Base-by-base conservation (phyloP, 2,797 vertebrate species). In the Sebastes diploproa region DNA sequence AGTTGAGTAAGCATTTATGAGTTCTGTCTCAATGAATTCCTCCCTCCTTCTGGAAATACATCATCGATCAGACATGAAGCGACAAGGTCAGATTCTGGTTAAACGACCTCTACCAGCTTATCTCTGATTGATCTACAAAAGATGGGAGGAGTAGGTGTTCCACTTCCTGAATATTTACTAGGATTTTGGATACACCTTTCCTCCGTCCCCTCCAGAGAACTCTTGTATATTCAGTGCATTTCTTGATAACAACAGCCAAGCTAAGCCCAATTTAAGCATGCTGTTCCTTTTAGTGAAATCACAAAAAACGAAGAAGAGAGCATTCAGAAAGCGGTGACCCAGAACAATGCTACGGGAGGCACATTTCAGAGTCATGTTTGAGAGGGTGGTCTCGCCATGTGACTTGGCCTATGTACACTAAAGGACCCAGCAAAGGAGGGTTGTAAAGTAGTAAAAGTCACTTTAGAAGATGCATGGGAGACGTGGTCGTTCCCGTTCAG, bases 351-450 rank as follows among this genome's bases (percentile, higher is more conserved):
- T 80, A 74, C 38, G 23, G 55, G 85, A 95, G 94, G 93, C 93
- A 94, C 93, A 88, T 87, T 85, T 92, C 65, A 86, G 78, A 75
- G 74, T 80, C 63, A 72, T 69, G 81, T 80, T 52, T 80, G 75
- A 60, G 65, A 29, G 52, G 42, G 77, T 16, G 46, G 65, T 62
- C 32, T 60, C 20, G 58, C 61, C 60, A 7, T 72, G 46, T 46
- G 38, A 79, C 62, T 55, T 29, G 30, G 32, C 63, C 69, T 61
- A 71, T n/a, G 25, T 42, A 59, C 8, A 18, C 55, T 5, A 20
- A 76, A 76, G 60, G 78, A 78, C 22, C 30, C 34, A 36, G 18
- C 38, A 2, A 25, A 14, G 68, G 73, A 56, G 52, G 55, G 13
- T 65, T 25, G 14, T 20, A 25, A 27, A 75, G 50, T 27, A 20